phyloP scores from a whole-genome alignment of 2,888 invertebrate species.

The Bombylius discolor region DNA sequence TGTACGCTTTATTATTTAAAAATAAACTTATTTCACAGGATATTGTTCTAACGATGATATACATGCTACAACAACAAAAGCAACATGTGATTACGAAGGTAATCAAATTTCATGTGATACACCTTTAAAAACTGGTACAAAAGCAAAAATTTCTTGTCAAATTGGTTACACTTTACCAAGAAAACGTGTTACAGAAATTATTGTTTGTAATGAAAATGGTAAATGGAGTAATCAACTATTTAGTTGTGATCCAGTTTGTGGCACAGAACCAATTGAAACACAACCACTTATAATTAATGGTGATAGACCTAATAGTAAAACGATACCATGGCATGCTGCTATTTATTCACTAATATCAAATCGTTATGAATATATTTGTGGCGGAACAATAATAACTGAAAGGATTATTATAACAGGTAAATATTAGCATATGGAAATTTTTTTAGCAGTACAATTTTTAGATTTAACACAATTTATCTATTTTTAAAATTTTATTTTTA shows the following conservation, averaged over 20 bases:
- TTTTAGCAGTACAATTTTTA: too few species aligned
- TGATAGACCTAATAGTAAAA: slow-evolving; percentile 7
- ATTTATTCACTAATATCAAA: slow-evolving; percentile 14
- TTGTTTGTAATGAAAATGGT: slow-evolving; percentile 18
- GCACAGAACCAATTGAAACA: slow-evolving; percentile 10
- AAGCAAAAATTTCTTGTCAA: slow-evolving; percentile 13
- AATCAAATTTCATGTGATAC: slow-evolving; percentile 10
- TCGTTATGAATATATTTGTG: slow-evolving; percentile 16
- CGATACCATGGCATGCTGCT: slow-evolving; percentile 26
- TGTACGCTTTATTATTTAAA: too few species aligned
- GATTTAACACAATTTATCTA: too few species aligned
- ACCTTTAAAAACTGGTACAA: slow-evolving; percentile 12
- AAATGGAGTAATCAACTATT: slow-evolving; percentile 20
- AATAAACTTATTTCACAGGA: not conserved
- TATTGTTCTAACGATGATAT: not conserved
- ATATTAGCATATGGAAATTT: not conserved
- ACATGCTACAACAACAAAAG: not conserved
- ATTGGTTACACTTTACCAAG: slow-evolving; percentile 5
- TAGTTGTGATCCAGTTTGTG: slow-evolving; percentile 23
- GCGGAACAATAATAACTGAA: slow-evolving; percentile 21
- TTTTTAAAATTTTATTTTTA: not conserved
- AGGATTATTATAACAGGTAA: slow-evolving; percentile 21
- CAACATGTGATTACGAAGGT: slow-evolving; percentile 8
- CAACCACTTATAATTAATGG: slow-evolving; percentile 11
- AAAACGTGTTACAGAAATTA: not conserved